These are phyloP conservation scores for Coregonus suidteri DNA, from an alignment of 2,797 vertebrate genomes.

Conservation along the genomic window DNA sequence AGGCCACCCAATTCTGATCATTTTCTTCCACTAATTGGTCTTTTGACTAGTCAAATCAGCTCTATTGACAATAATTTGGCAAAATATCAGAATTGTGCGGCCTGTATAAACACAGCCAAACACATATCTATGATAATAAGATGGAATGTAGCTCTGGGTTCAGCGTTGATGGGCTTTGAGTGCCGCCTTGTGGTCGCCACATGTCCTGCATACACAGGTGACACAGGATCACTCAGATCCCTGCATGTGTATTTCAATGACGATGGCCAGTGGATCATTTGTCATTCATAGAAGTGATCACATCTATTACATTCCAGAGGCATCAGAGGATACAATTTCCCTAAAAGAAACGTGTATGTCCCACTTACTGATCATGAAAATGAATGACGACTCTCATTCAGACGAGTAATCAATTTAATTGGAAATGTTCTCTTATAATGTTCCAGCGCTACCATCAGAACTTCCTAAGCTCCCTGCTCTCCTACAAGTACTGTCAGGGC, in stretches of 20 bases:
- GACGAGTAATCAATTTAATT: not conserved
- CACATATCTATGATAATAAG: not conserved
- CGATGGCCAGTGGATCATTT: not conserved
- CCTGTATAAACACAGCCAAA: no score
- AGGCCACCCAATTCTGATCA: no score
- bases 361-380: not conserved
- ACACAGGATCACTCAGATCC: not conserved
- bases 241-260: not conserved
- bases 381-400: not conserved
- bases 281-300: not conserved
- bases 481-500: not conserved
- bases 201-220: not conserved
- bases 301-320: no score
- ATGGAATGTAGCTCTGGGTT: not conserved
- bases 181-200: constrained; percentile 48
- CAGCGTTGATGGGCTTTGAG: not conserved
- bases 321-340: no score
- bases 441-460: not conserved
- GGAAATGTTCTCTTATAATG: not conserved
- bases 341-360: not conserved
- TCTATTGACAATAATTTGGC: no score
- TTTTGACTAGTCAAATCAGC: no score
- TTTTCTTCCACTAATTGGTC: no score
- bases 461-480: not conserved
- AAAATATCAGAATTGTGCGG: no score